phyloP scores from a whole-genome alignment of 2,888 invertebrate genomes.

The Clivina fossor region DNA sequence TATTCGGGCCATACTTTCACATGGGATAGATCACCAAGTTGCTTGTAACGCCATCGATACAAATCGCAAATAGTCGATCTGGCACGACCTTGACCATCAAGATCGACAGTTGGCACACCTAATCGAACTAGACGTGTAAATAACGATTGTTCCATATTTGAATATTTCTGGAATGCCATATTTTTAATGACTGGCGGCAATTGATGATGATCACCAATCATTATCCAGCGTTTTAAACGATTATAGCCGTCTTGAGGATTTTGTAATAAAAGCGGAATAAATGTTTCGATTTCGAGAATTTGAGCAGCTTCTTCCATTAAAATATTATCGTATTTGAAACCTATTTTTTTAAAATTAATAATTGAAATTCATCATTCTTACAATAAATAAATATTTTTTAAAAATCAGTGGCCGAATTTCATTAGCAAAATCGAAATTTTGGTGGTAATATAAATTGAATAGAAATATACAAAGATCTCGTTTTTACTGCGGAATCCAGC shows the following conservation, averaged over 20 bases:
- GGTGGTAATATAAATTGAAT: no score
- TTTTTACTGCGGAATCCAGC: no score
- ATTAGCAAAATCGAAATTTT: no score
- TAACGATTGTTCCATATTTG: slow-evolving; percentile 99
- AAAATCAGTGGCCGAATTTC: background rate
- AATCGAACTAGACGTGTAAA: slow-evolving; percentile 95
- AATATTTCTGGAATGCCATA: slow-evolving; percentile 99
- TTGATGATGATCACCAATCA: slow-evolving; percentile 99
- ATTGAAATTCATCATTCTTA: slow-evolving; percentile 32
- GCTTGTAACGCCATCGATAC: slow-evolving; percentile 96
- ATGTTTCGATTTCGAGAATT: slow-evolving; percentile 98
- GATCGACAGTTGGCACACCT: slow-evolving; percentile 94
- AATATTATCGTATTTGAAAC: slow-evolving; percentile 98
- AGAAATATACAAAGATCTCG: no score
- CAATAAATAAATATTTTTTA: slow-evolving; percentile 1
- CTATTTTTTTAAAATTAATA: no score
- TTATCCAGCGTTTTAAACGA: slow-evolving; percentile 97
- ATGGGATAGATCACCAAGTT: slow-evolving; percentile 91
- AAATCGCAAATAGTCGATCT: slow-evolving; percentile 88
- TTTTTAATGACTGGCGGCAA: slow-evolving; percentile 99
- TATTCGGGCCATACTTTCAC: slow-evolving; percentile 84
- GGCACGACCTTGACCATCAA: slow-evolving; percentile 97
- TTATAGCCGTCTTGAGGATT: slow-evolving; percentile 97
- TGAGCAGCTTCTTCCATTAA: slow-evolving; percentile 99
- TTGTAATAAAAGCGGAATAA: slow-evolving; percentile 96